A percentile compares a stretch with the other conserved stretches of the same genome.
Evolutionary conservation across 2,888 invertebrate genomes (phyloP).

Genomic region (Dynastes hyllus): DNA sequence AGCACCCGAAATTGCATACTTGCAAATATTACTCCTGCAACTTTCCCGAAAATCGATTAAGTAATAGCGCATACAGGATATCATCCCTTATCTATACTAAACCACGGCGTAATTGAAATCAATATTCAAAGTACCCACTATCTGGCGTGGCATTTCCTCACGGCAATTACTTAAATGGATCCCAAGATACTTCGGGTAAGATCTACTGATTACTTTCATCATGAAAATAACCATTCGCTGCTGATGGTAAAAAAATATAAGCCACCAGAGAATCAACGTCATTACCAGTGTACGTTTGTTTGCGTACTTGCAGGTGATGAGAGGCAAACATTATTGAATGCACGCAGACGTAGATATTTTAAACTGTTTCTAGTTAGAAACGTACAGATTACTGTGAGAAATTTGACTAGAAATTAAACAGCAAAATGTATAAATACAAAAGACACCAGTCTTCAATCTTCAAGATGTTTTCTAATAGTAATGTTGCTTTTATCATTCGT

Average conservation of each 20-base stretch:
- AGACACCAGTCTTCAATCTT: too few species aligned
- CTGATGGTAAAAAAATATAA: background rate
- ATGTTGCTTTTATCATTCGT: too few species aligned
- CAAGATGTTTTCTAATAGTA: too few species aligned
- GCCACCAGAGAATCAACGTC: background rate
- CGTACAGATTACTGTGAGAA: too few species aligned
- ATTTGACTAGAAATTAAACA: too few species aligned
- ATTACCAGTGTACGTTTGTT: background rate
- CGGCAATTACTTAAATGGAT: slow-evolving; percentile 13
- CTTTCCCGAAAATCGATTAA: background rate
- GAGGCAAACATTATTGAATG: too few species aligned
- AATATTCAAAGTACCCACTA: slow-evolving; percentile 11
- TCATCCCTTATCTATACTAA: slow-evolving; percentile 1
- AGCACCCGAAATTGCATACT: too few species aligned
- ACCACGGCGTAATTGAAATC: background rate
- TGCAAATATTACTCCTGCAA: background rate
- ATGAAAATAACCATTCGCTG: background rate
- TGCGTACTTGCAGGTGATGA: too few species aligned
- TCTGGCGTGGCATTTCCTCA: background rate
- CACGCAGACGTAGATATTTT: too few species aligned
- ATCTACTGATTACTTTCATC: slow-evolving; percentile 1
- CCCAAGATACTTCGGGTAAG: background rate
- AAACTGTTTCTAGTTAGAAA: too few species aligned
- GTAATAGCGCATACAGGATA: background rate
- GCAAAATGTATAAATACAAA: too few species aligned